Conservation (phyloP, 2,797 vertebrate genomes). For the Limosa lapponica region DNA sequence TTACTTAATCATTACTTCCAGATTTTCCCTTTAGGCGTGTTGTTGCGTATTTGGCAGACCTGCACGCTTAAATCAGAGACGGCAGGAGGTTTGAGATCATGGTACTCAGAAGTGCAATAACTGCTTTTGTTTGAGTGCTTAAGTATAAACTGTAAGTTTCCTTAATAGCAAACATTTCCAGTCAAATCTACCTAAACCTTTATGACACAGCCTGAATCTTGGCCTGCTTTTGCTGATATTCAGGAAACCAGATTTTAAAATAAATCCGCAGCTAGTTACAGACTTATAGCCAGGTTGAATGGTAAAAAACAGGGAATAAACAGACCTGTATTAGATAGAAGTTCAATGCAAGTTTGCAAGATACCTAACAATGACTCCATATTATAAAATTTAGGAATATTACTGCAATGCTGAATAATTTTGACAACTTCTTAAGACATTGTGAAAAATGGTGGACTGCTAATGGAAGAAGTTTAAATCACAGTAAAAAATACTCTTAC, state of each 20-base stretch:
- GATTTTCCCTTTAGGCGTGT: neutral
- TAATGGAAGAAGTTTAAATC: constrained; percentile 17
- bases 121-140: neutral
- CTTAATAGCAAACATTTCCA: neutral
- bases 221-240: neutral
- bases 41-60: neutral
- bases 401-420: constrained; percentile 18
- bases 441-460: neutral
- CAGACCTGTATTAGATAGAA: neutral
- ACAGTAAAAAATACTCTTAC: neutral
- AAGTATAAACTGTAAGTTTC: neutral
- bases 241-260: neutral
- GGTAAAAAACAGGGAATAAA: neutral
- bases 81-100: neutral
- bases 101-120: neutral
- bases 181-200: neutral
- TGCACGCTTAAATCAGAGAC: neutral
- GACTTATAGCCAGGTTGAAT: neutral
- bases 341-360: neutral
- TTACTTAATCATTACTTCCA: neutral
- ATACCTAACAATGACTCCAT: neutral
- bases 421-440: neutral
- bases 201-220: neutral
- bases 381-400: neutral
- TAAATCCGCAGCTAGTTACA: neutral